phyloP scores from a whole-genome alignment of 1,140 invertebrate genomes.

The Drosophila subpulchrella region DNA sequence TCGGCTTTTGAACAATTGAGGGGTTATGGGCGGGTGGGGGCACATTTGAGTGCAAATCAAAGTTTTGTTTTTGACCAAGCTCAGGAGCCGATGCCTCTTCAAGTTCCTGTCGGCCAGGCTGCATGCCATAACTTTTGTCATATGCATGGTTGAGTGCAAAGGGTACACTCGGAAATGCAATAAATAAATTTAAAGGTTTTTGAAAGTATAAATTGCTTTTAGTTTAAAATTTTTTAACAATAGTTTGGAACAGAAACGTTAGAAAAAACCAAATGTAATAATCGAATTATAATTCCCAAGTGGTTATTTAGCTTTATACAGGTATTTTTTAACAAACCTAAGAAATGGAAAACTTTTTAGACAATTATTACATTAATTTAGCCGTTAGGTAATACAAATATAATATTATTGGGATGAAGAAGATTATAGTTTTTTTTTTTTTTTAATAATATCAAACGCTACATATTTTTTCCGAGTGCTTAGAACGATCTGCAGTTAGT shows the following conservation, averaged over 20 bases:
- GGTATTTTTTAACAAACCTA: background rate
- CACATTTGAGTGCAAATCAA: slow-evolving; percentile 54
- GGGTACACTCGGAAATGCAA: background rate
- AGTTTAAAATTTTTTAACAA: too few species aligned
- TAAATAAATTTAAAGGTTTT: too few species aligned
- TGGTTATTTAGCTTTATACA: background rate
- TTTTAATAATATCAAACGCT: too few species aligned
- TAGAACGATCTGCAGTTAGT: slow-evolving; percentile 31
- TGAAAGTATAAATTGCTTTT: too few species aligned
- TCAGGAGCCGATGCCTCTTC: slow-evolving; percentile 46
- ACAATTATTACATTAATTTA: too few species aligned
- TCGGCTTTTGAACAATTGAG: slow-evolving; percentile 14
- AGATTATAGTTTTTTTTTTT: too few species aligned
- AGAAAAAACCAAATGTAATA: too few species aligned
- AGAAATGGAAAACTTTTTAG: background rate
- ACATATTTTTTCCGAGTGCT: slow-evolving; percentile 2
- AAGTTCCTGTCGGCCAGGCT: slow-evolving; percentile 37
- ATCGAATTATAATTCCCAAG: background rate
- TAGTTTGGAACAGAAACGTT: too few species aligned
- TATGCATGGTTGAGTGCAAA: slow-evolving; percentile 33
- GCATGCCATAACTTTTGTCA: slow-evolving; percentile 51
- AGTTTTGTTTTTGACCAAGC: slow-evolving; percentile 54
- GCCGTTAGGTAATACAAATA: too few species aligned
- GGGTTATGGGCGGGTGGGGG: background rate
- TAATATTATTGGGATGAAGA: too few species aligned